phyloP scores from a whole-genome alignment of 2,797 vertebrate genomes.

The Thaleichthys pacificus region DNA sequence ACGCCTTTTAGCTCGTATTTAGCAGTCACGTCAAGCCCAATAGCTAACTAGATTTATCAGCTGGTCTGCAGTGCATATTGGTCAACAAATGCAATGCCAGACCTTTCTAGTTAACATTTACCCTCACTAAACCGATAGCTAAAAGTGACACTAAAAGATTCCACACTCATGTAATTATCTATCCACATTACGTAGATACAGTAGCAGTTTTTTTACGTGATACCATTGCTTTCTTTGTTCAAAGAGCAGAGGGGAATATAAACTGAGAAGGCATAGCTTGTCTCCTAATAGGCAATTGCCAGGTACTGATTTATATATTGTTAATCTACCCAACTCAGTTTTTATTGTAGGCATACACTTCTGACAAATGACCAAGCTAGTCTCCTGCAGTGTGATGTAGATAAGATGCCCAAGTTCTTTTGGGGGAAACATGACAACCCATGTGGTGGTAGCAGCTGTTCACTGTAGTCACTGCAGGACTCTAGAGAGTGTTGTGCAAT shows the following conservation, averaged over 20 bases:
- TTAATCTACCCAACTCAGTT: no score
- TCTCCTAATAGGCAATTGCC: not conserved
- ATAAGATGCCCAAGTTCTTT: not conserved
- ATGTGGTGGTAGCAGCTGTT: constrained; percentile 16
- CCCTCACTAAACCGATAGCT: no score
- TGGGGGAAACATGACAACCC: not conserved
- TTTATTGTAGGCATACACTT: not conserved
- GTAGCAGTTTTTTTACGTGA: not conserved
- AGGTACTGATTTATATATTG: not conserved
- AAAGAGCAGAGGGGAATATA: not conserved
- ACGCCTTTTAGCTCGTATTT: no score
- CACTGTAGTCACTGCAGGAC: constrained; percentile 1
- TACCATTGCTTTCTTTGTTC: not conserved
- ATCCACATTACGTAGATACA: no score
- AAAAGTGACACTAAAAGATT: no score
- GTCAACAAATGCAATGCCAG: no score
- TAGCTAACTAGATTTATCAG: not conserved
- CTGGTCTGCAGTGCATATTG: no score
- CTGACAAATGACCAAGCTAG: not conserved
- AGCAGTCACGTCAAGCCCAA: not conserved
- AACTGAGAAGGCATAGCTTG: not conserved
- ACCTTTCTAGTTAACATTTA: no score
- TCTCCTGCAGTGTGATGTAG: not conserved
- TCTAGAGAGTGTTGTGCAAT: not conserved
- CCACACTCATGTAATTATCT: no score